Evolutionary conservation across 1,140 invertebrate genomes (phyloP).

Genomic region (Drosophila nasuta): DNA sequence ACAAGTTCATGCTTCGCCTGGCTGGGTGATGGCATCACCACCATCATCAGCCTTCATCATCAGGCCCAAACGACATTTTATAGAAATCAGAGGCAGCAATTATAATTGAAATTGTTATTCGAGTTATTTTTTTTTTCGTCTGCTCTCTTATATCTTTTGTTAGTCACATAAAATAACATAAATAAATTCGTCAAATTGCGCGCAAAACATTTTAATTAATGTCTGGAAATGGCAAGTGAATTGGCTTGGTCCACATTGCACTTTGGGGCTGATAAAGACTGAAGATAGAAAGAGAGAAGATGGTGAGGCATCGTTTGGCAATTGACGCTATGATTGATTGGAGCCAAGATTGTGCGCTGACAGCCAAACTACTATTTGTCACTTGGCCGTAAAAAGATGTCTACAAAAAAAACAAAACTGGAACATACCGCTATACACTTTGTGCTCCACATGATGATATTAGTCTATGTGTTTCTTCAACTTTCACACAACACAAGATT

Average conservation of each 20-base stretch:
- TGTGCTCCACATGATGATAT: background rate
- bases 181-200: conserved; percentile 48
- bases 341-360: conserved; percentile 45
- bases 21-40: conserved; percentile 30
- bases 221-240: conserved; percentile 62
- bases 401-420: conserved; percentile 32
- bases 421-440: conserved; percentile 42
- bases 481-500: conserved; percentile 35
- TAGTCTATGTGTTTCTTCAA: conserved; percentile 4
- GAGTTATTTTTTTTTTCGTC: conserved; percentile 2
- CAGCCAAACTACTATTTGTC: conserved; percentile 71
- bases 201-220: conserved; percentile 75
- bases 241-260: conserved; percentile 45
- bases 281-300: background rate
- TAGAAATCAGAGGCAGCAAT: conserved; percentile 57
- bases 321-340: conserved; percentile 55
- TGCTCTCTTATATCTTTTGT: background rate
- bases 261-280: conserved; percentile 22
- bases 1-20: conserved; percentile 72
- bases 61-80: conserved; percentile 51
- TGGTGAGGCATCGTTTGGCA: background rate
- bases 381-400: conserved; percentile 27
- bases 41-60: conserved; percentile 12
- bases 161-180: conserved; percentile 50
- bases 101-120: conserved; percentile 57